These are phyloP conservation scores for Hemicentrotus pulcherrimus DNA, from an alignment of 35 echinoderm and acorn worm species.

Conservation along the genomic window DNA sequence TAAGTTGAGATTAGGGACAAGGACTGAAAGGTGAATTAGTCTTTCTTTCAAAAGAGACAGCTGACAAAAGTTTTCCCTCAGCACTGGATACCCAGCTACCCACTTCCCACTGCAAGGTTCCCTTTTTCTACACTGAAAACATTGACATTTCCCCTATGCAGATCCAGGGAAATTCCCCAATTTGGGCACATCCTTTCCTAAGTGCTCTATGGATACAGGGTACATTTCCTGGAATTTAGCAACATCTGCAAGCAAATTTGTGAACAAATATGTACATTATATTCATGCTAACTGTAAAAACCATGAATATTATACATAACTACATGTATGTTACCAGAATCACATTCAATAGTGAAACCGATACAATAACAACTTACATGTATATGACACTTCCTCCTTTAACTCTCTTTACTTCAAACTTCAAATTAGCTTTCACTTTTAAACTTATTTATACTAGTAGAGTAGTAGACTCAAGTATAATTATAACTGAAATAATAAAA, in stretches of 20 bases:
- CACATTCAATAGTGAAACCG: too few species aligned
- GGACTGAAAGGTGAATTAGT: too few species aligned
- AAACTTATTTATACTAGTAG: too few species aligned
- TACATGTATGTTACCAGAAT: too few species aligned
- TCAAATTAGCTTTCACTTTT: too few species aligned
- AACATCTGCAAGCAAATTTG: not conserved
- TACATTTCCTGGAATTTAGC: not conserved
- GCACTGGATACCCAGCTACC: not conserved
- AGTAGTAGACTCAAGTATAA: too few species aligned
- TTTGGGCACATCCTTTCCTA: not conserved
- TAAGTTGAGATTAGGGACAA: too few species aligned
- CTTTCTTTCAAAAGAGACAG: not conserved
- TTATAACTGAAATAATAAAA: too few species aligned
- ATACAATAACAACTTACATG: too few species aligned
- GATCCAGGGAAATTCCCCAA: constrained; percentile 16
- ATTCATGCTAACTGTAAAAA: not conserved
- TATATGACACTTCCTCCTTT: too few species aligned
- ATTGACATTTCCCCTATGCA: not conserved
- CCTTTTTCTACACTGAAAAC: not conserved
- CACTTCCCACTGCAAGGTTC: not conserved
- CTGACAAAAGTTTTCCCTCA: not conserved
- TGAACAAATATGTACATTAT: not conserved
- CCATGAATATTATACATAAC: too few species aligned
- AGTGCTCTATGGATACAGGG: not conserved
- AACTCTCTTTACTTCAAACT: too few species aligned